phyloP scores from a whole-genome alignment of 1,140 invertebrate species.

The Triops longicaudatus region DNA sequence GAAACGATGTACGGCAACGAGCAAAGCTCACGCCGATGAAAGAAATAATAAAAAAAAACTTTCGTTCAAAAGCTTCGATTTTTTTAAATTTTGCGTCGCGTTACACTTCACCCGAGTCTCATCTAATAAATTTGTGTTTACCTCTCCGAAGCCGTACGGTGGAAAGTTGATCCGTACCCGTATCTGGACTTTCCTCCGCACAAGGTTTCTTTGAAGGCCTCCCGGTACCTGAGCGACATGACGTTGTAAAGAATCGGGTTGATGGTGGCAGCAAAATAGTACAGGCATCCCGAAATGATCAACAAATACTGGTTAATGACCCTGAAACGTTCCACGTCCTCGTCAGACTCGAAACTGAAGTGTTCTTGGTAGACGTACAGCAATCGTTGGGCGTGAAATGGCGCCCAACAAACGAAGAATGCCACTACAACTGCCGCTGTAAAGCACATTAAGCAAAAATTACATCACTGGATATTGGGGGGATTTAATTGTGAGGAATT shows the following conservation, averaged over 20 bases:
- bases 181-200: constrained; percentile 17
- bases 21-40: no score
- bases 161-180: constrained; percentile 16
- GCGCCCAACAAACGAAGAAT: constrained; percentile 96
- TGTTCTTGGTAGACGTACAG: constrained; percentile 46
- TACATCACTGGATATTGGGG: neutral
- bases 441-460: constrained; percentile 35
- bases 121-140: neutral
- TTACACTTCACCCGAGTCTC: no score
- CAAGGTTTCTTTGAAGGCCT: constrained; percentile 57
- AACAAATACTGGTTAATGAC: constrained; percentile 63
- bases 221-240: constrained; percentile 76
- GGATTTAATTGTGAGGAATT: constrained; percentile 38
- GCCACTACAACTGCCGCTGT: constrained; percentile 87
- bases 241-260: constrained; percentile 88
- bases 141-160: constrained; percentile 16
- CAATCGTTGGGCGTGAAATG: constrained; percentile 85
- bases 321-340: constrained; percentile 49
- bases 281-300: constrained; percentile 52
- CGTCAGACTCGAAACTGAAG: constrained; percentile 32
- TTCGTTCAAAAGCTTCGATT: no score
- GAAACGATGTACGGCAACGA: no score
- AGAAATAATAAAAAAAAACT: no score
- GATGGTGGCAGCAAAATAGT: constrained; percentile 78
- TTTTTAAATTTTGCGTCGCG: no score